phyloP scores from a whole-genome alignment of 2,113 vertebrate species.

The Argyrosomus japonicus region DNA sequence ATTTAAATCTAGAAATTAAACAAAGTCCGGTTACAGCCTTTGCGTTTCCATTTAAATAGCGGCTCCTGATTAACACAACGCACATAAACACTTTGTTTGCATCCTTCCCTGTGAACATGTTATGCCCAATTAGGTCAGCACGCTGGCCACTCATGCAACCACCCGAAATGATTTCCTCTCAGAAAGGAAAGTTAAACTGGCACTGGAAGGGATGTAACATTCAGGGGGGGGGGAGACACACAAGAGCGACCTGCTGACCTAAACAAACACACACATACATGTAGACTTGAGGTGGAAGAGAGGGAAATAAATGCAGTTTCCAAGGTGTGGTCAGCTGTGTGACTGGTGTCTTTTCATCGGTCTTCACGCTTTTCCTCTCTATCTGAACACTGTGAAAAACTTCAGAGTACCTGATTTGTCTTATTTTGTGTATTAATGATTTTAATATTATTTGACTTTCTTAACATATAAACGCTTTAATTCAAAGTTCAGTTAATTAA shows the following conservation, averaged over 20 bases:
- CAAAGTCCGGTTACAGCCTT: not conserved
- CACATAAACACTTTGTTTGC: constrained; percentile 15
- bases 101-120: constrained; percentile 15
- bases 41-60: not conserved
- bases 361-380: not conserved
- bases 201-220: constrained; percentile 43
- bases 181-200: constrained; percentile 28
- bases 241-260: constrained; percentile 17
- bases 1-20: not conserved
- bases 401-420: not conserved
- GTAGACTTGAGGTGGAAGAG: constrained; percentile 39
- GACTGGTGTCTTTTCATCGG: constrained; percentile 18
- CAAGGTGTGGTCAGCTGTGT: constrained; percentile 47
- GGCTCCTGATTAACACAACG: not conserved
- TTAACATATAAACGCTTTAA: not conserved
- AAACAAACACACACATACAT: constrained; percentile 37
- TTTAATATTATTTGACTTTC: not conserved
- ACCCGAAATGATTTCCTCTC: constrained; percentile 35
- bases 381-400: not conserved
- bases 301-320: constrained; percentile 57
- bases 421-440: not conserved
- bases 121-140: constrained; percentile 27
- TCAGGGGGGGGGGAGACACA: not conserved
- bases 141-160: constrained; percentile 18
- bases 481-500: not conserved